Percentiles rank a stretch among this genome's conserved stretches.
These are phyloP conservation scores for Vulpes vulpes DNA, from an alignment of 2,113 vertebrate genomes.

Conservation along the genomic window DNA sequence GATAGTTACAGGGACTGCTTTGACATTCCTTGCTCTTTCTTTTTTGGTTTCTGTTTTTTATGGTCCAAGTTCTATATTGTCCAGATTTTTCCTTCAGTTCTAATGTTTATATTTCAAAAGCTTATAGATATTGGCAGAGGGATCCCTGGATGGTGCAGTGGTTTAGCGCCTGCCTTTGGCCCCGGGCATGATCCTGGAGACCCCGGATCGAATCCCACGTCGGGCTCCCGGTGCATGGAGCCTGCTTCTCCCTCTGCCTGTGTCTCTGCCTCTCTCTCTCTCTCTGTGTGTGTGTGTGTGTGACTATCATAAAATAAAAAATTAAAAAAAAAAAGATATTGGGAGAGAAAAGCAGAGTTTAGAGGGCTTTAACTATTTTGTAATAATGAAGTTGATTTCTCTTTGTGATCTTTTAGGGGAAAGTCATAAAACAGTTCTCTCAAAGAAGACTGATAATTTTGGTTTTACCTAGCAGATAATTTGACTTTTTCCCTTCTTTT, in stretches of 20 bases:
- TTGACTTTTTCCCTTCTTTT: not conserved
- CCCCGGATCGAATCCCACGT: too few species aligned
- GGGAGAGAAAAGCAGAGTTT: not conserved
- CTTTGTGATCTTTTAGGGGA: not conserved
- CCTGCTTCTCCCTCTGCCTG: too few species aligned
- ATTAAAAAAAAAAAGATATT: not conserved
- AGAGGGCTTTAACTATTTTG: not conserved
- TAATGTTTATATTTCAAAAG: constrained; percentile 23
- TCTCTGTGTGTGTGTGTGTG: too few species aligned
- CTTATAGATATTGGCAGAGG: not conserved
- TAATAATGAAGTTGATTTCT: constrained; percentile 23
- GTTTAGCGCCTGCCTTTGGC: too few species aligned
- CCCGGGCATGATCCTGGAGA: too few species aligned
- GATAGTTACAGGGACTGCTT: not conserved
- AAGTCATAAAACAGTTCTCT: constrained; percentile 4
- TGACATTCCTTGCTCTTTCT: not conserved
- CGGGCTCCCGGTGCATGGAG: too few species aligned
- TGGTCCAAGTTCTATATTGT: not conserved
- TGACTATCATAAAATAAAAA: too few species aligned
- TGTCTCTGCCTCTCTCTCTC: too few species aligned
- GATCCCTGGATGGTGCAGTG: too few species aligned
- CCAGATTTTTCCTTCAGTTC: not conserved
- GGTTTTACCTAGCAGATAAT: constrained; percentile 11
- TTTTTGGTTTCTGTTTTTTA: not conserved
- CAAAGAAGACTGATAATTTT: constrained; percentile 51